A percentile compares a stretch with the other conserved stretches of the same genome.
Conservation (phyloP, 2,888 invertebrate species). For the Molanna angustata region DNA sequence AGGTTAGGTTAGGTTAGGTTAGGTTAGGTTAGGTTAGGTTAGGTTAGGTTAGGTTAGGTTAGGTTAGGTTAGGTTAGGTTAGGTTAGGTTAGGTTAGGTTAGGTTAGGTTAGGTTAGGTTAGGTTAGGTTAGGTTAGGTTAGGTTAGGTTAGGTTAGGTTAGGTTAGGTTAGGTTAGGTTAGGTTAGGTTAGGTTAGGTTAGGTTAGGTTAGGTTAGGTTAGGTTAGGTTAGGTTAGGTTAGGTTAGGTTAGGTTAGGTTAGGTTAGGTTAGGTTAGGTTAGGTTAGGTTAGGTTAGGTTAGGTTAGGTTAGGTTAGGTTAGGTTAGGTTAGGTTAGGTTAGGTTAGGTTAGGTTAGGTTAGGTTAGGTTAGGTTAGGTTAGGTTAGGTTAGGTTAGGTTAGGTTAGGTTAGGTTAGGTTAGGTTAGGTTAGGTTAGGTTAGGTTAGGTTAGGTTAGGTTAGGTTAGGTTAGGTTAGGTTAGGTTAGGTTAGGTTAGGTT, state of each 20-base stretch:
- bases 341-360: slow-evolving; percentile 22
- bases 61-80: too few species aligned
- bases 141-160: slow-evolving; percentile 29
- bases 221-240: slow-evolving; percentile 1
- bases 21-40: too few species aligned
- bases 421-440: slow-evolving; percentile 31
- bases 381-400: slow-evolving; percentile 18
- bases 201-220: slow-evolving; percentile 6
- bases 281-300: slow-evolving; percentile 30
- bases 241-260: slow-evolving; percentile 4
- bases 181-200: slow-evolving; percentile 7
- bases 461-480: slow-evolving; percentile 32
- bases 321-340: slow-evolving; percentile 31
- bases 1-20: too few species aligned
- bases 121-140: slow-evolving; percentile 31
- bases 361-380: slow-evolving; percentile 30
- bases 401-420: slow-evolving; percentile 28
- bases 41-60: too few species aligned
- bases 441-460: slow-evolving; percentile 31
- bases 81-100: too few species aligned
- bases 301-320: slow-evolving; percentile 34
- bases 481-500: slow-evolving; percentile 65
- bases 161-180: slow-evolving; percentile 5
- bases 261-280: slow-evolving; percentile 28
- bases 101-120: slow-evolving; percentile 28